Evolutionary conservation across 2,888 invertebrate species (phyloP).

Genomic region (Acanthococcus lagerstroemiae): DNA sequence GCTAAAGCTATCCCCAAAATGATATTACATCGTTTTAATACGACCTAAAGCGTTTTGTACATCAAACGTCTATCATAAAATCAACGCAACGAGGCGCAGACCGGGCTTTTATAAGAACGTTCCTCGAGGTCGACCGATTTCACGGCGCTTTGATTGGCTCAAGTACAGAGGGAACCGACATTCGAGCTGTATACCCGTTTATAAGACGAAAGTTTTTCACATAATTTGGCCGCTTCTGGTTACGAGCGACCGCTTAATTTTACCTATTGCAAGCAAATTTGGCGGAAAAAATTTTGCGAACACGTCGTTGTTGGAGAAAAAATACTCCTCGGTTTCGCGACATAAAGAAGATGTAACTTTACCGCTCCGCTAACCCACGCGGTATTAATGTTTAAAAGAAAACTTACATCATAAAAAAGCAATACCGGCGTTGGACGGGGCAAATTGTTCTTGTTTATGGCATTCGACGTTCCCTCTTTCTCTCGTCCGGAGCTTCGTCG

Average conservation of each 20-base stretch:
- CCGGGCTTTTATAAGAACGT: too few relatives aligned
- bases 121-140: too few relatives aligned
- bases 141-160: too few relatives aligned
- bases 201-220: too few relatives aligned
- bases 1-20: too few relatives aligned
- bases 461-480: neutral
- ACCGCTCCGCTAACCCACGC: too few relatives aligned
- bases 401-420: conserved; percentile 23
- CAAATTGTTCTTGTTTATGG: conserved; percentile 12
- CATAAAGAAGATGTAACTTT: conserved; percentile 21
- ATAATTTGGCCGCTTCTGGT: neutral
- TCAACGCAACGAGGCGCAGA: too few relatives aligned
- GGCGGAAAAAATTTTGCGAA: neutral
- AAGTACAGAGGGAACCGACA: too few relatives aligned
- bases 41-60: too few relatives aligned
- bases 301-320: neutral
- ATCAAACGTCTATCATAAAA: too few relatives aligned
- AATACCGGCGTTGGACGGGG: conserved; percentile 6
- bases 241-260: neutral
- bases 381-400: conserved; percentile 19
- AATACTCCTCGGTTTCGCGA: conserved; percentile 7
- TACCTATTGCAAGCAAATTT: neutral
- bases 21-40: too few relatives aligned
- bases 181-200: too few relatives aligned
- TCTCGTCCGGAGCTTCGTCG: neutral